Conservation (phyloP, 2,888 invertebrate species). For the Aleiodes alternator region DNA sequence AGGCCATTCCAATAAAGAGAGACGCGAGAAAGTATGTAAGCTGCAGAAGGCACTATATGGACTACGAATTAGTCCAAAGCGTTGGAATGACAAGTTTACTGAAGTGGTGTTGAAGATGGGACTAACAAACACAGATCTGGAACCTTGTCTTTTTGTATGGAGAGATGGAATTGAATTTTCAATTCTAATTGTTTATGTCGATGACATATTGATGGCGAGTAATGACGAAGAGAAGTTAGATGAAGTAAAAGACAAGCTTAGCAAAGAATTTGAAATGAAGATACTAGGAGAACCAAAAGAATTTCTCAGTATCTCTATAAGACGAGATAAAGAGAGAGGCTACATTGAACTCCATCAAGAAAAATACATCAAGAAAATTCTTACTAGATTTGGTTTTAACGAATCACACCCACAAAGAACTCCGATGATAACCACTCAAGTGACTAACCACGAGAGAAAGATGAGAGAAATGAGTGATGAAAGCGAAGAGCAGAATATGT, state of each 20-base stretch:
- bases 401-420: slow-evolving; percentile 45
- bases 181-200: slow-evolving; percentile 40
- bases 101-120: not conserved
- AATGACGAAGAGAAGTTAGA: not conserved
- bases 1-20: not conserved
- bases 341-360: slow-evolving; percentile 42
- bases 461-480: not conserved
- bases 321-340: slow-evolving; percentile 35
- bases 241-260: slow-evolving; percentile 16
- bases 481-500: slow-evolving; percentile 38
- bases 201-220: slow-evolving; percentile 49
- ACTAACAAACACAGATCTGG: not conserved
- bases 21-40: not conserved
- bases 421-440: slow-evolving; percentile 4
- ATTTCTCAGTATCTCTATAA: slow-evolving; percentile 49
- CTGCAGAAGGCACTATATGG: not conserved
- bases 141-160: not conserved
- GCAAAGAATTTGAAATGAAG: slow-evolving; percentile 45
- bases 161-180: not conserved
- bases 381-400: slow-evolving; percentile 49
- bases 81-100: not conserved
- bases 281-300: slow-evolving; percentile 49
- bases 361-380: slow-evolving; percentile 34
- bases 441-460: slow-evolving; percentile 12
- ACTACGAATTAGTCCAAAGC: not conserved